Conservation (phyloP, 2,888 invertebrate genomes). For the Pycnomerus fuliginosus region DNA sequence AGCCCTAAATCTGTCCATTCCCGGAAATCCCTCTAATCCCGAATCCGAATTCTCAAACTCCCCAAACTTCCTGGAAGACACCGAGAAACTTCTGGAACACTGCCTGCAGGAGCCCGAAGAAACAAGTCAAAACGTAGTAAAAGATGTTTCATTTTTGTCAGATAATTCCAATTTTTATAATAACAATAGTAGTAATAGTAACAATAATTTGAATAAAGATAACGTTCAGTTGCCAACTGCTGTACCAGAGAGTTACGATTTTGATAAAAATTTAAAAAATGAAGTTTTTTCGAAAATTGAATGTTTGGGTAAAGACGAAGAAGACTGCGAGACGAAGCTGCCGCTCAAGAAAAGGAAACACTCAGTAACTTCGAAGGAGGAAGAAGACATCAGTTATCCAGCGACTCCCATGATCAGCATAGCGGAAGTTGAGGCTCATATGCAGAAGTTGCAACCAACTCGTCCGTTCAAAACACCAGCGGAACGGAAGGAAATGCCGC, state of each 20-base stretch:
- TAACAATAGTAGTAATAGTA: too few relatives aligned
- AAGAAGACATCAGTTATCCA: conserved; percentile 46
- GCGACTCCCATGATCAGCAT: conserved; percentile 50
- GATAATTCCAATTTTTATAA: too few relatives aligned
- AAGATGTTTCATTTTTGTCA: too few relatives aligned
- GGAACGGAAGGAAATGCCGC: conserved; percentile 48
- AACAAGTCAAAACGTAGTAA: too few relatives aligned
- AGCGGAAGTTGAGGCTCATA: conserved; percentile 46
- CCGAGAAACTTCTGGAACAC: too few relatives aligned
- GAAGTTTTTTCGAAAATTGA: conserved; percentile 27
- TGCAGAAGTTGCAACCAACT: conserved; percentile 12
- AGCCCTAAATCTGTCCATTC: too few relatives aligned
- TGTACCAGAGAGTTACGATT: conserved; percentile 33
- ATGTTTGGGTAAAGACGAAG: background rate
- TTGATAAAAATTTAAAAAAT: conserved; percentile 30
- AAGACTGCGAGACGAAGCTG: conserved; percentile 33
- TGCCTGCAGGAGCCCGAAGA: too few relatives aligned
- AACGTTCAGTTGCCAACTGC: too few relatives aligned
- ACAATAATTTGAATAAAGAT: too few relatives aligned
- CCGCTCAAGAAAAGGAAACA: conserved; percentile 46
- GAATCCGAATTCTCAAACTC: too few relatives aligned
- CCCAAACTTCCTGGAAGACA: too few relatives aligned
- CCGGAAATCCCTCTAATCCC: too few relatives aligned
- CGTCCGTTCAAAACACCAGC: conserved; percentile 48
- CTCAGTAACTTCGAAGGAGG: conserved; percentile 28